phyloP scores from a whole-genome alignment of 1,140 invertebrate genomes.

The Brachionus rotundiformis region DNA sequence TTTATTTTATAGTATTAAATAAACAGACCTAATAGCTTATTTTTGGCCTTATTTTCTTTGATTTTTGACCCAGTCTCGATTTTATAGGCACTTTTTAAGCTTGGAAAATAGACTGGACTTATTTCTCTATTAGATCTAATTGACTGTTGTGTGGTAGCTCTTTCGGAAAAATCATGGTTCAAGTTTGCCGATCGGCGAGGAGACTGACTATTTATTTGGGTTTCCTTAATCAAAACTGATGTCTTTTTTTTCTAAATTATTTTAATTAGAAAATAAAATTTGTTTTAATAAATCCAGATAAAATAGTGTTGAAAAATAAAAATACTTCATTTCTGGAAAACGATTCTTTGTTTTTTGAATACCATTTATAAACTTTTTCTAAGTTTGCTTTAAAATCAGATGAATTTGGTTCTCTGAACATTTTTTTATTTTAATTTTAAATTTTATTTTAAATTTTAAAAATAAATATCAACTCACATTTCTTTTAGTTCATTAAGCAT shows the following conservation, averaged over 20 bases:
- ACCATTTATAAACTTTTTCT: slow-evolving; percentile 51
- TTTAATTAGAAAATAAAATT: neutral
- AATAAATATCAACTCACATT: slow-evolving; percentile 12
- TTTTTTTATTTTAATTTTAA: neutral
- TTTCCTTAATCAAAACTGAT: neutral
- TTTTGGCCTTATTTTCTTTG: neutral
- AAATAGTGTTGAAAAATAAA: neutral
- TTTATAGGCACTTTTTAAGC: slow-evolving; percentile 10
- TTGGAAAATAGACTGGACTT: slow-evolving; percentile 22
- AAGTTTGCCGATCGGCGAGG: neutral
- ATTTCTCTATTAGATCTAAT: neutral
- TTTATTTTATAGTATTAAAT: neutral
- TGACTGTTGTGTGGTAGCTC: neutral
- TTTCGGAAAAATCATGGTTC: neutral
- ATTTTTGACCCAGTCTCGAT: neutral
- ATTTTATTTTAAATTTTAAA: neutral
- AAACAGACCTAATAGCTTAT: neutral
- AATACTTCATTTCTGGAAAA: slow-evolving; percentile 1
- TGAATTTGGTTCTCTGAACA: neutral
- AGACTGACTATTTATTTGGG: neutral
- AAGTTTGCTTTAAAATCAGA: slow-evolving; percentile 6
- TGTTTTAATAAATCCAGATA: no score
- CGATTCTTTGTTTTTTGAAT: slow-evolving; percentile 16
- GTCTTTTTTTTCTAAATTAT: slow-evolving; percentile 8
- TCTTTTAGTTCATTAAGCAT: slow-evolving; percentile 49